Evolutionary conservation across 2,888 invertebrate genomes (phyloP).

Genomic region (Penaeus monodon): DNA sequence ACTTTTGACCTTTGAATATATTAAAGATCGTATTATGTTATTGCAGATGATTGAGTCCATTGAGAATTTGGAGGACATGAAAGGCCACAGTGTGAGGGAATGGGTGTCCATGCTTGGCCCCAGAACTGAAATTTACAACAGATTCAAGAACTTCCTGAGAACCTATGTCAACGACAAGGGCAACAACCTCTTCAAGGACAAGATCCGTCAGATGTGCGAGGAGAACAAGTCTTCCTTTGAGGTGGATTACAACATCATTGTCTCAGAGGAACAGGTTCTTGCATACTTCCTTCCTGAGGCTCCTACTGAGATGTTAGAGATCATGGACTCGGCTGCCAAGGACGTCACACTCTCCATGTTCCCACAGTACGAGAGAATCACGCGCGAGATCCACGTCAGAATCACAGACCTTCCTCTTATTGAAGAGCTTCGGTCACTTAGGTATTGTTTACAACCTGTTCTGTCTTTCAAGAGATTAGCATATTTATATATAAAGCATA

Average conservation of each 20-base stretch:
- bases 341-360: constrained; percentile 92
- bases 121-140: constrained; percentile 93
- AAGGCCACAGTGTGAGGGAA: constrained; percentile 92
- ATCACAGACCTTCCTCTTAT: constrained; percentile 95
- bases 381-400: constrained; percentile 92
- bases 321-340: constrained; percentile 95
- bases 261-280: constrained; percentile 89
- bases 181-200: constrained; percentile 89
- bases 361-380: constrained; percentile 95
- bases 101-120: constrained; percentile 98
- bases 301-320: constrained; percentile 95
- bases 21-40: background rate
- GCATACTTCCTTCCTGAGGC: constrained; percentile 98
- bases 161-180: constrained; percentile 90
- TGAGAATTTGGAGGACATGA: constrained; percentile 97
- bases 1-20: background rate
- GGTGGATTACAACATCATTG: constrained; percentile 92
- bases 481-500: background rate
- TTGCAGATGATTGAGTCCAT: constrained; percentile 89
- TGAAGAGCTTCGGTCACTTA: constrained; percentile 93
- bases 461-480: background rate
- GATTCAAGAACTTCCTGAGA: constrained; percentile 89
- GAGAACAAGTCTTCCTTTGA: constrained; percentile 83
- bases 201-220: constrained; percentile 95
- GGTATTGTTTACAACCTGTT: constrained; percentile 65